Conservation (phyloP, 2,797 vertebrate genomes). For the Acropternis orthonyx region DNA sequence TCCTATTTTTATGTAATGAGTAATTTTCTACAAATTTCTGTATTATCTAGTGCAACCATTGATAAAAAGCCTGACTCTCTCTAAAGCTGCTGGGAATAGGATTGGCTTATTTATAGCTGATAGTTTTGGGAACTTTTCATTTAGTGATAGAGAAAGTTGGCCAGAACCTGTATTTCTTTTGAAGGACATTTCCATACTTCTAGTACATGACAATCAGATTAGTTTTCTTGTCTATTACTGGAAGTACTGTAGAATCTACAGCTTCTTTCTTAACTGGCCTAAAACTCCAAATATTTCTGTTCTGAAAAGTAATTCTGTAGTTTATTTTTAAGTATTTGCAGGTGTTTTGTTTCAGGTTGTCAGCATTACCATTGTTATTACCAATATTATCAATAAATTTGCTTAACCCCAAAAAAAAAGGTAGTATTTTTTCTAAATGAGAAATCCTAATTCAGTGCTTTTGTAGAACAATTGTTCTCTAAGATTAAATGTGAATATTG, state of each 20-base stretch:
- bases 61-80: not conserved
- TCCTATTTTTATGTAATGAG: not conserved
- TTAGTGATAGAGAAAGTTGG: not conserved
- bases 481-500: not conserved
- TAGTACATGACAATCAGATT: not conserved
- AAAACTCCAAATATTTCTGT: not conserved
- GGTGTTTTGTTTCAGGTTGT: not conserved
- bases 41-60: not conserved
- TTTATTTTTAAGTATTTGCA: not conserved
- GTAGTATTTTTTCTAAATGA: not conserved
- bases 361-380: not conserved
- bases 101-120: not conserved
- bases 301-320: not conserved
- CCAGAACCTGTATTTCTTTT: not conserved
- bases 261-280: not conserved
- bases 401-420: not conserved
- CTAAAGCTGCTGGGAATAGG: not conserved
- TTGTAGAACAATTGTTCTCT: not conserved
- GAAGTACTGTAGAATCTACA: not conserved
- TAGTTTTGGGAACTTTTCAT: not conserved
- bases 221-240: not conserved
- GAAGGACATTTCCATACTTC: not conserved
- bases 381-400: not conserved
- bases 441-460: not conserved
- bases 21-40: not conserved